Evolutionary conservation across 2,797 vertebrate species (phyloP).

Genomic region (Danio jaintianensis): DNA sequence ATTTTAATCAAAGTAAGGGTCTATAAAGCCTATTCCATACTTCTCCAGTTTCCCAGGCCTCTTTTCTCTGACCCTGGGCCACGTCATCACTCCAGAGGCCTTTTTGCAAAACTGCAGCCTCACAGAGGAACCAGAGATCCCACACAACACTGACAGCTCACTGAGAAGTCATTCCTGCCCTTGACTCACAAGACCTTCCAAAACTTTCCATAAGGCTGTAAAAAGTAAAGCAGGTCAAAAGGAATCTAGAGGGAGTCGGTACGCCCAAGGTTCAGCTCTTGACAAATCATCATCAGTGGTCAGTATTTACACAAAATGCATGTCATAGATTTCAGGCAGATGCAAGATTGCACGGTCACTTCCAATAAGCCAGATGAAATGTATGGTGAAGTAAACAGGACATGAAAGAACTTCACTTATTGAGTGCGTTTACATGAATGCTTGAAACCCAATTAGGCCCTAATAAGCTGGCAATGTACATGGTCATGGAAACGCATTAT

Average conservation of each 20-base stretch:
- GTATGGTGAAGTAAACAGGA: slow-evolving; percentile 43
- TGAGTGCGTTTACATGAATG: too few species aligned
- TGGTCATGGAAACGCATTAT: too few species aligned
- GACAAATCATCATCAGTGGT: slow-evolving; percentile 28
- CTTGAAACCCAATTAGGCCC: too few species aligned
- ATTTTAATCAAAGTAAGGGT: slow-evolving; percentile 47
- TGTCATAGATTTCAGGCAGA: slow-evolving; percentile 40
- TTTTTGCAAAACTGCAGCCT: slow-evolving; percentile 48
- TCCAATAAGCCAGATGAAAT: slow-evolving; percentile 9
- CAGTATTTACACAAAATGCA: slow-evolving; percentile 40
- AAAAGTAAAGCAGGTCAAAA: slow-evolving; percentile 46
- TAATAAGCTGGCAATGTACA: too few species aligned
- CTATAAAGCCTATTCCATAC: slow-evolving; percentile 53
- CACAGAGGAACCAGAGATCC: slow-evolving; percentile 51
- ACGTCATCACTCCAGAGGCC: slow-evolving; percentile 63
- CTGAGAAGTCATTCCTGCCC: slow-evolving; percentile 52
- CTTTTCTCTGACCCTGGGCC: slow-evolving; percentile 54
- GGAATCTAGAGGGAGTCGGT: slow-evolving; percentile 37
- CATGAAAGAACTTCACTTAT: slow-evolving; percentile 12
- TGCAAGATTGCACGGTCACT: slow-evolving; percentile 33
- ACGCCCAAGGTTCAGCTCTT: slow-evolving; percentile 13
- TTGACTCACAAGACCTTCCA: slow-evolving; percentile 52
- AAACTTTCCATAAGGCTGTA: slow-evolving; percentile 51
- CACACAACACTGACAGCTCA: slow-evolving; percentile 51
- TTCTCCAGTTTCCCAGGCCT: slow-evolving; percentile 62